Base-by-base conservation (phyloP, 2,888 invertebrate genomes). In the Cataglyphis rosenhaueri region DNA sequence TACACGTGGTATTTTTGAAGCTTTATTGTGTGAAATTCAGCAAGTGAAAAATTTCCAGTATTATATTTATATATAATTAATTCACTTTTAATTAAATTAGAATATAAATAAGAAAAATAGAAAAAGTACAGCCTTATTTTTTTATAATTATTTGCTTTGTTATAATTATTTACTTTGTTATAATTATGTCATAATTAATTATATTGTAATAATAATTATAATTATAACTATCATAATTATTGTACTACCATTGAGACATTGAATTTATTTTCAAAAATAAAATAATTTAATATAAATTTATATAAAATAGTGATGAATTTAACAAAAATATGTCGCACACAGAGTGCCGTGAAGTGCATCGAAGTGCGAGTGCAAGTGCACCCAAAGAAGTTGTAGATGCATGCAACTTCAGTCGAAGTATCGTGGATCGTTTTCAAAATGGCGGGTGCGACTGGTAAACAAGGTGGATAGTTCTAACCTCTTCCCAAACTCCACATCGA, bases 391-490 rank as follows among this genome's bases (percentile, higher is more conserved):
- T 68, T 10, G 48, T 1, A 57, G 25, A 15, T 3, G 25, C 59
- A 59, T 18, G 21, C 59, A 32, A 18, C 48, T 32, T 35, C 25
- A 38, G 32, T n/a, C 52, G 15, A 52, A 52, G 25, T 38, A n/a
- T 32, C 52, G 12, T 25, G 75, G 21, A 41, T 52, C 83, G 84
- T 88, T 18, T 91, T 92, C 89, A 92, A 93, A 92, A 93, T 93
- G 93, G 93, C 92, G 87, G 92, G 84, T 87, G 87, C 86, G 85
- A 86, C 89, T 91, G 90, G 92, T 93, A 93, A 93, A 93, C 93
- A 93, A 93, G 92, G 89, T 90, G 88, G 87, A 48, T 89, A 25
- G 87, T 86, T 92, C 91, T 93, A 93, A 93, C 93, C 93, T 93
- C 90, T 91, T 84, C 86, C 70, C 86, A 86, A n/a, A n/a, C 74